Evolutionary conservation across 2,113 vertebrate species (phyloP).

Genomic region (Redunca redunca): DNA sequence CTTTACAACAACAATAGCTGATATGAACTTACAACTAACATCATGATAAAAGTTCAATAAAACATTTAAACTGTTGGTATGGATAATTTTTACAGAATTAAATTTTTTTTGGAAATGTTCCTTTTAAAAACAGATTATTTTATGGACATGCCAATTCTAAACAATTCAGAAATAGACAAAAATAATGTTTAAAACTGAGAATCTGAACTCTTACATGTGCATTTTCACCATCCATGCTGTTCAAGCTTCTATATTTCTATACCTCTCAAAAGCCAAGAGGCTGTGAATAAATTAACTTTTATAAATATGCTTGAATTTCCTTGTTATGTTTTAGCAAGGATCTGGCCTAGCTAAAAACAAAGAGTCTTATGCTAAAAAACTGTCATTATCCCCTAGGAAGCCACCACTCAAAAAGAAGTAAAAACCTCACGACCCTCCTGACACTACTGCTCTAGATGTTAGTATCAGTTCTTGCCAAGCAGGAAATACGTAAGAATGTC

Average conservation of each 20-base stretch:
- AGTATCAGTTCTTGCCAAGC: neutral
- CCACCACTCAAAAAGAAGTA: neutral
- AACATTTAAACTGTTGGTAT: neutral
- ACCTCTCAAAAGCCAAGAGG: neutral
- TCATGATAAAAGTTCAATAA: neutral
- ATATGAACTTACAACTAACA: neutral
- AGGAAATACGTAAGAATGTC: neutral
- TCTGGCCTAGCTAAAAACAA: constrained; percentile 9
- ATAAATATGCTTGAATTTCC: neutral
- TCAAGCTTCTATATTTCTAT: neutral
- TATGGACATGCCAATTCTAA: neutral
- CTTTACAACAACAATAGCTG: neutral
- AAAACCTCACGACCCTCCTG: neutral
- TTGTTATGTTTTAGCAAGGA: neutral
- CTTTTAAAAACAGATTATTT: neutral
- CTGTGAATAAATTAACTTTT: neutral
- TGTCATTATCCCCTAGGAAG: neutral
- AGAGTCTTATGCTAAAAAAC: neutral
- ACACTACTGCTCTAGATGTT: neutral
- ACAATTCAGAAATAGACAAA: neutral
- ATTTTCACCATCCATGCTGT: neutral
- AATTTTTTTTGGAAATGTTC: neutral
- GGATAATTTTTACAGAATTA: neutral
- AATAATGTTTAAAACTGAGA: neutral
- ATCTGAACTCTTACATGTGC: constrained; percentile 7